Evolutionary conservation across 2,113 vertebrate species (phyloP).

Genomic region (Pseudois nayaur): DNA sequence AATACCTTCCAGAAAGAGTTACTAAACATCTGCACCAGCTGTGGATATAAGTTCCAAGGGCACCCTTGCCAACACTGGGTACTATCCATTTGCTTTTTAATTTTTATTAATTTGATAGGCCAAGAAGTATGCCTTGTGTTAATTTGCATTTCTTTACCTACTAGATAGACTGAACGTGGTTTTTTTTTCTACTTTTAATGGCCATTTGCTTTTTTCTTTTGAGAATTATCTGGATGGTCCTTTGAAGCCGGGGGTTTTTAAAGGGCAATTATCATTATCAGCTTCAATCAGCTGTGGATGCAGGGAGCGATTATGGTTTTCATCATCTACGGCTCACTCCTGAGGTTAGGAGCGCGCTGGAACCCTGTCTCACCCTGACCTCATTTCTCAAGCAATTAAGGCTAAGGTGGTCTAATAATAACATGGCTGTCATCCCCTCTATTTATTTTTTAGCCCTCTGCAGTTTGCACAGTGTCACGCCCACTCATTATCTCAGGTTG

Average conservation of each 20-base stretch:
- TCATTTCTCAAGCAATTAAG: background rate
- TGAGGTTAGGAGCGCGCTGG: background rate
- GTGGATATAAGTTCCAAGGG: background rate
- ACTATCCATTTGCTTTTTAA: background rate
- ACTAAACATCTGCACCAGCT: background rate
- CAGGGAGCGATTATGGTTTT: background rate
- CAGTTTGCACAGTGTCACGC: background rate
- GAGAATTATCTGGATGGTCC: background rate
- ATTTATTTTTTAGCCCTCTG: background rate
- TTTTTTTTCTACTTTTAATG: background rate
- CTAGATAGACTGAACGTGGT: background rate
- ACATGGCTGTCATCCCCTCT: background rate
- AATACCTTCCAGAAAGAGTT: background rate
- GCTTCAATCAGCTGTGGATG: background rate
- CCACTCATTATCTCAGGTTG: background rate
- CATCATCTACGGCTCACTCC: background rate
- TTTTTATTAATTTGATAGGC: background rate
- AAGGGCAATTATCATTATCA: background rate
- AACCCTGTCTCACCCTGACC: background rate
- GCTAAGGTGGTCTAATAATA: background rate
- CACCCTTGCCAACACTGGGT: background rate
- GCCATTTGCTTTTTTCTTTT: background rate
- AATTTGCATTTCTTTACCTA: constrained; percentile 16
- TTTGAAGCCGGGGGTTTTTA: background rate
- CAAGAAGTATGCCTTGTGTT: background rate